A percentile compares a stretch with the other conserved stretches of the same genome.
phyloP scores from a whole-genome alignment of 2,797 vertebrate species.

The Distichodus sexfasciatus region DNA sequence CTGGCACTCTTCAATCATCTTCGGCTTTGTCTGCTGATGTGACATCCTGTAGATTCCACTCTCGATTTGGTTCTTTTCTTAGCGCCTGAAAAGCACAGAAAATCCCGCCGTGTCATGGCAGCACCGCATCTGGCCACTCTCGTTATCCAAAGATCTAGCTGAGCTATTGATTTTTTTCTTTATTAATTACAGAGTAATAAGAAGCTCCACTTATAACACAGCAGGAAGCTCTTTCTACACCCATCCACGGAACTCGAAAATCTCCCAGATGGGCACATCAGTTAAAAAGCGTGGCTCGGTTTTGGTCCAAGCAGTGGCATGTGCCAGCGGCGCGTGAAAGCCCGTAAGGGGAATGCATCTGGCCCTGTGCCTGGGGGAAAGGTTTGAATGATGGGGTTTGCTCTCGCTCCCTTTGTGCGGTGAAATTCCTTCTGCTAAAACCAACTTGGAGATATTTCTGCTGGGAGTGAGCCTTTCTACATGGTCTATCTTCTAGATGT shows the following conservation, averaged over 20 bases:
- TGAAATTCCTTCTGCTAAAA: too few relatives aligned
- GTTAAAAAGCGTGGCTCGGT: not conserved
- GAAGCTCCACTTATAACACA: constrained; percentile 23
- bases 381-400: not conserved
- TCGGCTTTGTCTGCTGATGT: constrained; percentile 68
- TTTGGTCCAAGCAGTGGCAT: not conserved
- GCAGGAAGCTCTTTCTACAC: constrained; percentile 6
- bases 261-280: too few relatives aligned
- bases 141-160: constrained; percentile 54
- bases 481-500: too few relatives aligned
- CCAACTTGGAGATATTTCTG: too few relatives aligned
- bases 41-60: constrained; percentile 67
- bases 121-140: constrained; percentile 56
- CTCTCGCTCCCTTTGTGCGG: too few relatives aligned
- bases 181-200: constrained; percentile 36
- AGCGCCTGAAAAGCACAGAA: constrained; percentile 31
- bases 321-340: constrained; percentile 1
- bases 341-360: not conserved
- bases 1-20: constrained; percentile 59
- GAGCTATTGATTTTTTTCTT: constrained; percentile 45
- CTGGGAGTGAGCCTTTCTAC: too few relatives aligned
- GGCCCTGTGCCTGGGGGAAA: not conserved
- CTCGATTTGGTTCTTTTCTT: constrained; percentile 63
- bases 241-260: not conserved
- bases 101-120: constrained; percentile 45